phyloP scores from a whole-genome alignment of 2,888 invertebrate species.

The Bhutanitis thaidina region DNA sequence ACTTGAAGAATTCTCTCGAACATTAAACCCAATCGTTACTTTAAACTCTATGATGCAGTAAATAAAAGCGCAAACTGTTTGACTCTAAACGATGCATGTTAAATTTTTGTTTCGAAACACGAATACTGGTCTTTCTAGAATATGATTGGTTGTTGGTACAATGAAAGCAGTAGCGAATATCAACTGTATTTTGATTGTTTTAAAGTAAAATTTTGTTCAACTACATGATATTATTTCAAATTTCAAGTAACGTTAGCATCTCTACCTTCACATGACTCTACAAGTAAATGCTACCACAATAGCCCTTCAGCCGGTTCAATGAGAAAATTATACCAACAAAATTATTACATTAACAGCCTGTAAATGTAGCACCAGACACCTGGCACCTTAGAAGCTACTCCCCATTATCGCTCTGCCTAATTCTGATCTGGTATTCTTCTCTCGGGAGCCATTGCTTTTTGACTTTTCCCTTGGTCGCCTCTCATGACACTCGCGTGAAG shows the following conservation, averaged over 20 bases:
- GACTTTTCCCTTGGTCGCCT: too few species aligned
- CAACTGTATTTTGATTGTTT: neutral
- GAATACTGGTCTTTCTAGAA: conserved; percentile 18
- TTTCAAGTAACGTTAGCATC: conserved; percentile 10
- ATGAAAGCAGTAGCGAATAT: neutral
- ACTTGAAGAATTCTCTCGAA: conserved; percentile 43
- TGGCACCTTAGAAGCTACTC: too few species aligned
- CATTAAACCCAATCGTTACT: conserved; percentile 19
- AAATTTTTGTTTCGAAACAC: conserved; percentile 28
- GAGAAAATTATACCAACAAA: too few species aligned
- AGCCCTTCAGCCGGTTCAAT: too few species aligned
- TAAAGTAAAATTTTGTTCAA: neutral
- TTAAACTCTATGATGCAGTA: conserved; percentile 2
- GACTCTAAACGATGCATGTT: conserved; percentile 8
- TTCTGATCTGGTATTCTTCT: too few species aligned
- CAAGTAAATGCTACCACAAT: neutral
- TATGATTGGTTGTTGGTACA: conserved; percentile 7
- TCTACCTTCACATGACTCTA: neutral
- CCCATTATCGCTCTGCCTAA: too few species aligned
- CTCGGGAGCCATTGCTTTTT: too few species aligned
- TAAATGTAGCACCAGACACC: too few species aligned
- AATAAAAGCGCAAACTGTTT: conserved; percentile 17
- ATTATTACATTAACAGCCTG: too few species aligned
- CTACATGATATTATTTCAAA: neutral
- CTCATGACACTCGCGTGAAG: neutral